Evolutionary conservation across 1,140 invertebrate genomes (phyloP), one percentile per base, ranked within the genome.

Genomic region (Cotesia glomerata): DNA sequence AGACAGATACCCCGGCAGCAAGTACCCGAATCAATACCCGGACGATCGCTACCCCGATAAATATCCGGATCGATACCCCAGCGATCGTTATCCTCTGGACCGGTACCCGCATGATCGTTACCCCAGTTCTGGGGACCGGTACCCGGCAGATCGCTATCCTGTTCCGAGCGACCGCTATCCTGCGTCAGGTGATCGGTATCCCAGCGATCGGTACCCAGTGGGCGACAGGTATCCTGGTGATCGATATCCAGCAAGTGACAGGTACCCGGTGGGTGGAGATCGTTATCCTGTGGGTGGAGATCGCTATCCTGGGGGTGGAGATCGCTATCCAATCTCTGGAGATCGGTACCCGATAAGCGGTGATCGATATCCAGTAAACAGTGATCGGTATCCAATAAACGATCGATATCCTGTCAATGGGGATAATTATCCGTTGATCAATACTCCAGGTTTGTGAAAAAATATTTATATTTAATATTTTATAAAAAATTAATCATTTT

Each of bases 51-150:
- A 83, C 56, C 82, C 82, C 3, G 82, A 86, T 69, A 77, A 81
- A 45, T 88, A 85, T 77, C 85, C 86, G 5, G 82, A 86, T 34
- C 78, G 81, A 45, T 86, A 86, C 69, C 84, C 86, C n/a, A 85
- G 76, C 5, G 86, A 87, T 59, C 80, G 85, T 72, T 88, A 87
- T 72, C 85, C 80, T 16, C 18, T 71, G n/a, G 1, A 75, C 75
- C 51, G 66, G 74, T 11, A 80, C 79, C 63, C 79, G 80, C 4
- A 70, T 9, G 59, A 62, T 62, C 59, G 59, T 35, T 62, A 36
- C 36, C 62, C 62, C 9, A 13, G 5, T 70, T 11, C 39, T 16
- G 70, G 52, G 8, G 77, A 77, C 18, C 74, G 79, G 39, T 82
- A 81, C 64, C 77, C 79, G 5, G 75, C 76, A 58, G 78, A 67